Base-by-base conservation (phyloP, 2,888 invertebrate genomes). In the Amiota mariae region DNA sequence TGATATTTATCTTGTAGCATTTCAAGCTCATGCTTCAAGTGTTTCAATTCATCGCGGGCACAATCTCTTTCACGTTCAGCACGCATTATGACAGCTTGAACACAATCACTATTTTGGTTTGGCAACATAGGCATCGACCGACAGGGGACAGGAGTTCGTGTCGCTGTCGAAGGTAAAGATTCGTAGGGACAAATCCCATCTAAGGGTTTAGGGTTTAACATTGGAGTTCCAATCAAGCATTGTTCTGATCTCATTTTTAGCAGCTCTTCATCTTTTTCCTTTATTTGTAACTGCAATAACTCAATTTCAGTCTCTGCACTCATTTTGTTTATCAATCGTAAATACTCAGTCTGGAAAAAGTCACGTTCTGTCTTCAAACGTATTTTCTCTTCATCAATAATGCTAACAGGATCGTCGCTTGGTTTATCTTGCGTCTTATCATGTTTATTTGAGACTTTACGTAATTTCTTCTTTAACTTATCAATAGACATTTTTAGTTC, bases 21-120 rank as follows among this genome's bases (percentile, higher is more conserved):
- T 81, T 93, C 91, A 56, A 92, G 90, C 86, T 94, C 94, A 80
- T 92, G 91, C 76, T 92, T 91, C n/a, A 93, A 81, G 51, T 92
- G 90, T 73, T 91, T 90, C 11, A 93, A 87, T 78, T 93, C 93
- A 3, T 84, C 73, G 13, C 88, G 82, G 3, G 82, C 88, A 78
- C 88, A 88, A 80, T 93, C 93, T 57, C 92, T 89, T 87, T 94
- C 93, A 3, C 90, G 85, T 78, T 90, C 90, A 0, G 85, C 80
- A 0, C 90, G 85, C 4, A 81, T 76, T 10, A 90, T 87, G 9
- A 88, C 84, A 0, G 90, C 89, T 72, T 90, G 88, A 1, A 90
- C 89, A 70, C 89, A 88, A 68, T 88, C 88, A 74, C 87, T 84
- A 0, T 77, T 77, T 13, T 54, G 57, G 36, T 36, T 36, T 36